These are phyloP conservation scores for Apodemia zela DNA, from an alignment of 2,888 invertebrate genomes.

Conservation along the genomic window DNA sequence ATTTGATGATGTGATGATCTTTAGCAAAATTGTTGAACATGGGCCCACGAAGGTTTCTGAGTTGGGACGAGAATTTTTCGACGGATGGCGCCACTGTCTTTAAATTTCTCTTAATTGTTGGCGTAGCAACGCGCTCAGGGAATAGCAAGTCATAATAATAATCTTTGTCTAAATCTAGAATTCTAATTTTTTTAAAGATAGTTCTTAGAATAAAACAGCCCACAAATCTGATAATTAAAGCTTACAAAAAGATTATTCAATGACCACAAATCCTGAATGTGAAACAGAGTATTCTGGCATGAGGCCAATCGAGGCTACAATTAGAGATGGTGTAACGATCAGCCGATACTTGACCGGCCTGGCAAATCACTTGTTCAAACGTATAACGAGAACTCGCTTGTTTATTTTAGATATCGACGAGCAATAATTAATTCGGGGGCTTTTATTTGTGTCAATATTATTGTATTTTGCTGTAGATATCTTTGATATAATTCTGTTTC, in stretches of 20 bases:
- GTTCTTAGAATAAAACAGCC: too few relatives aligned
- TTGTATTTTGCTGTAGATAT: slow-evolving; percentile 1
- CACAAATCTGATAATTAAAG: not conserved
- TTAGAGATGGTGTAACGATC: slow-evolving; percentile 22
- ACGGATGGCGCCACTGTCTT: too few relatives aligned
- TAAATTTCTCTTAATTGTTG: too few relatives aligned
- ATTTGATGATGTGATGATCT: too few relatives aligned
- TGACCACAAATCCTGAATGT: slow-evolving; percentile 26
- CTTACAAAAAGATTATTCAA: slow-evolving; percentile 24
- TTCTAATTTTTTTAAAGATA: too few relatives aligned
- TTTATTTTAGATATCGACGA: slow-evolving; percentile 14
- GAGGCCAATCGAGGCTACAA: slow-evolving; percentile 22
- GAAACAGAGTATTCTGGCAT: slow-evolving; percentile 24
- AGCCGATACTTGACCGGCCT: slow-evolving; percentile 12
- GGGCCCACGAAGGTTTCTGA: too few relatives aligned
- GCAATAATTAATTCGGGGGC: slow-evolving; percentile 6
- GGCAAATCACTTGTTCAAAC: slow-evolving; percentile 12
- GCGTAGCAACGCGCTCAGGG: too few relatives aligned
- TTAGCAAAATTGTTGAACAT: too few relatives aligned
- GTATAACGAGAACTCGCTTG: slow-evolving; percentile 10
- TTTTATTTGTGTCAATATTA: slow-evolving; percentile 9
- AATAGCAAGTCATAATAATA: too few relatives aligned
- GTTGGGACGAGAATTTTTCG: too few relatives aligned
- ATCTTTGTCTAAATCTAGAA: too few relatives aligned
- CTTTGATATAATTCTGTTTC: not conserved